phyloP scores from a whole-genome alignment of 2,113 vertebrate species.

The Sinocyclocheilus maitianheensis region DNA sequence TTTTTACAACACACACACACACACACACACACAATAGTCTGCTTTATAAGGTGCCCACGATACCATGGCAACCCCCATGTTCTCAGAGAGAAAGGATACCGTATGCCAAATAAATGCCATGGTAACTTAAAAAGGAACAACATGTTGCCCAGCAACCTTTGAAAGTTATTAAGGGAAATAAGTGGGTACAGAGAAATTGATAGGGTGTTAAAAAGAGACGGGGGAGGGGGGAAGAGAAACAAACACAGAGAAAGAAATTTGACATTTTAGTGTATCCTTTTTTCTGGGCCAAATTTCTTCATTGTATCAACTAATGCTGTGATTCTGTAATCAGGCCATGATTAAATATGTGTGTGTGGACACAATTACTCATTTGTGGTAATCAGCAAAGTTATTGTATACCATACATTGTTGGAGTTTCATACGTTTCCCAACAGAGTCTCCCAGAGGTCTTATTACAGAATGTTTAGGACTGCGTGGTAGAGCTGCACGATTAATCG shows the following conservation, averaged over 20 bases:
- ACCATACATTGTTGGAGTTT: neutral
- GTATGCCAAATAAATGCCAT: constrained; percentile 82
- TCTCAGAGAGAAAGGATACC: constrained; percentile 72
- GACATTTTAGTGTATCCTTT: constrained; percentile 62
- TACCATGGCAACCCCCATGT: constrained; percentile 80
- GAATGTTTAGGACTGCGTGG: neutral
- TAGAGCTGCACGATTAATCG: no score
- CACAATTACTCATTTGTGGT: neutral
- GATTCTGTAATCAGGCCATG: constrained; percentile 61
- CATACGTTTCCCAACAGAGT: neutral
- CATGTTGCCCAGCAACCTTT: constrained; percentile 79
- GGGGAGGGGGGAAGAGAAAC: constrained; percentile 39
- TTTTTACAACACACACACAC: constrained; percentile 48
- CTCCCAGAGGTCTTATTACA: neutral
- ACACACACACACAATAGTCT: constrained; percentile 67
- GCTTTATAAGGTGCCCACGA: constrained; percentile 77
- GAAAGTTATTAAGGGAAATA: constrained; percentile 80
- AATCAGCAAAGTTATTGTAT: neutral
- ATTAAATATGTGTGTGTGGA: neutral
- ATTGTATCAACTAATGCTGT: constrained; percentile 63
- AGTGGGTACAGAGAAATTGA: constrained; percentile 71
- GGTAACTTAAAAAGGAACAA: constrained; percentile 72
- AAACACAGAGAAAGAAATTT: constrained; percentile 28
- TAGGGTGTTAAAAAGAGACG: constrained; percentile 51
- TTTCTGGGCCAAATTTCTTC: constrained; percentile 64